These are phyloP conservation scores for Coregonus sp. DNA, from an alignment of 2,797 vertebrate genomes.

Conservation along the genomic window DNA sequence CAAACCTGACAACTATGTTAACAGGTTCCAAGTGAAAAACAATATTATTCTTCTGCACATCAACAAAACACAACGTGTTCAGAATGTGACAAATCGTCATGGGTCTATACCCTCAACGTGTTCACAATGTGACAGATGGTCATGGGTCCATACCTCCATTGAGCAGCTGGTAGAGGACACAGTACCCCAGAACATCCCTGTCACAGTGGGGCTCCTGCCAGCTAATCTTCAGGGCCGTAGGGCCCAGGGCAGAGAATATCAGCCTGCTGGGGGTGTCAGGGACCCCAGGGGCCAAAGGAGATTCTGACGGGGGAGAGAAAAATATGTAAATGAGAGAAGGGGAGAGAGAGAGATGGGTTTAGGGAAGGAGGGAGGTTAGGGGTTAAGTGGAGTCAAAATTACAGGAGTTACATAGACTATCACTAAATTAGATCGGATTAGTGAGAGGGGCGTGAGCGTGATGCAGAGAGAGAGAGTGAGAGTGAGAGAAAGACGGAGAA, in stretches of 20 bases:
- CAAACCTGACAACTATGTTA: too few species aligned
- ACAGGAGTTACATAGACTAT: neutral
- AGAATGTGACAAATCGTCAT: too few species aligned
- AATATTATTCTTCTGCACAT: neutral
- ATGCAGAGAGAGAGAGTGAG: neutral
- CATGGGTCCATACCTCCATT: slow-evolving; percentile 80
- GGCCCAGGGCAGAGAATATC: slow-evolving; percentile 95
- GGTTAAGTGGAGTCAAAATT: neutral
- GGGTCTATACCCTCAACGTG: too few species aligned
- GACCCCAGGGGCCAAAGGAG: slow-evolving; percentile 77
- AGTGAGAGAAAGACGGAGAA: neutral
- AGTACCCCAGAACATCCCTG: slow-evolving; percentile 85
- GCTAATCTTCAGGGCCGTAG: slow-evolving; percentile 95
- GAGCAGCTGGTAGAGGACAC: slow-evolving; percentile 91
- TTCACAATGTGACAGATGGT: neutral
- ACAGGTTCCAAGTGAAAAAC: neutral
- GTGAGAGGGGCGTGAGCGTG: neutral
- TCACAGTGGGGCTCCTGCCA: slow-evolving; percentile 98
- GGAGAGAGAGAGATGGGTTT: neutral
- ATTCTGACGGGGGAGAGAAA: slow-evolving; percentile 68
- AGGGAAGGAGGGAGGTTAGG: neutral
- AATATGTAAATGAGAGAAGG: neutral
- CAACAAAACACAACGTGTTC: too few species aligned
- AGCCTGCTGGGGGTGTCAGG: slow-evolving; percentile 92
- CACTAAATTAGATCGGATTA: neutral